These are phyloP conservation scores for Colius striatus DNA, from an alignment of 2,113 vertebrate genomes.

Conservation along the genomic window DNA sequence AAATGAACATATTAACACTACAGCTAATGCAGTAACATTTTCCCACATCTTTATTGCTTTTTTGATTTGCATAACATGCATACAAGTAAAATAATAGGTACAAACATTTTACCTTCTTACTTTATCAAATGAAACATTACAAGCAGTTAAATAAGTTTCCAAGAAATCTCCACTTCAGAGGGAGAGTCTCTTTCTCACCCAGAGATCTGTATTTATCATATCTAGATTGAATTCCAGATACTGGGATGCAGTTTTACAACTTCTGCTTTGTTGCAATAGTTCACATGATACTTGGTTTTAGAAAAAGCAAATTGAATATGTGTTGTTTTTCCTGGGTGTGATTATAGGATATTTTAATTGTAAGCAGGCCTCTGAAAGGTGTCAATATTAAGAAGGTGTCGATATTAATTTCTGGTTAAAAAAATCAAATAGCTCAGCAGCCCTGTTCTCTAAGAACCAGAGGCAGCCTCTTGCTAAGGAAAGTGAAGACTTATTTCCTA, in stretches of 20 bases:
- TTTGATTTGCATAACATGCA: too few relatives aligned
- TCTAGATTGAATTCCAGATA: not conserved
- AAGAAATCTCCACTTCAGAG: not conserved
- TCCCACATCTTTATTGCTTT: not conserved
- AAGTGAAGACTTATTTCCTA: not conserved
- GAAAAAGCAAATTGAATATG: not conserved
- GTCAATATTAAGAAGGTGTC: not conserved
- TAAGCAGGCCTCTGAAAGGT: not conserved
- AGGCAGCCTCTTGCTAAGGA: not conserved
- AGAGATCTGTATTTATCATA: not conserved
- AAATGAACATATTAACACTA: not conserved
- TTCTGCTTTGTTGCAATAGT: not conserved
- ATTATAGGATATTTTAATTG: not conserved
- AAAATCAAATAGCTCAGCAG: not conserved
- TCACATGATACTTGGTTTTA: not conserved
- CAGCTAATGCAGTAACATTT: not conserved
- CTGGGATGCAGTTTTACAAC: not conserved
- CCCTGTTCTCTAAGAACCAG: not conserved
- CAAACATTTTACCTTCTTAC: not conserved
- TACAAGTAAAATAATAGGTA: not conserved
- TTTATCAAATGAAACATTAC: not conserved
- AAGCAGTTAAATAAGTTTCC: not conserved
- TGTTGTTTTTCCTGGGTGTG: not conserved
- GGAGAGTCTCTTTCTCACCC: not conserved
- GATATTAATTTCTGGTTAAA: not conserved